Evolutionary conservation across 1,140 invertebrate species (phyloP).

Genomic region (Andrena cerasifolii): DNA sequence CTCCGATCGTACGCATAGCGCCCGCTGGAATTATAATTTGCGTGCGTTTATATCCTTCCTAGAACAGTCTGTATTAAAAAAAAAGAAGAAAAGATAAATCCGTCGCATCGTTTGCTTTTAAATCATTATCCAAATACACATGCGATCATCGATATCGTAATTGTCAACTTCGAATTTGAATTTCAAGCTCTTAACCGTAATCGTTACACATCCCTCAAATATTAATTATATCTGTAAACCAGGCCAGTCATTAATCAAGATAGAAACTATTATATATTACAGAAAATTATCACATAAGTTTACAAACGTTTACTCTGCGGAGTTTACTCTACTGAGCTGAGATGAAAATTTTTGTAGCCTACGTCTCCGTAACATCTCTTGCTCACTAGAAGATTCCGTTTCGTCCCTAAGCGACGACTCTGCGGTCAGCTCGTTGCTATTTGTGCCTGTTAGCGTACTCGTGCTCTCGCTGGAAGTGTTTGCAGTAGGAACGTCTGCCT

Average conservation of each 20-base stretch:
- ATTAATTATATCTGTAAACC: conserved; percentile 47
- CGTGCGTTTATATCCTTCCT: not conserved
- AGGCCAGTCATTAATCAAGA: conserved; percentile 56
- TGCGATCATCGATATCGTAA: conserved; percentile 41
- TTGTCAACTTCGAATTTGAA: conserved; percentile 60
- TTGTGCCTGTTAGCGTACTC: conserved; percentile 42
- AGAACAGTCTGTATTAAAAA: conserved; percentile 26
- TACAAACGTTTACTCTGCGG: conserved; percentile 53
- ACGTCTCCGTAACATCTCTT: conserved; percentile 84
- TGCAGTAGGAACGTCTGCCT: conserved; percentile 37
- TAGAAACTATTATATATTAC: conserved; percentile 64
- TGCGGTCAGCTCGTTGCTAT: conserved; percentile 54
- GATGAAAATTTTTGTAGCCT: conserved; percentile 86
- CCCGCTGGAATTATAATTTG: conserved; percentile 6
- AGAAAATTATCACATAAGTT: conserved; percentile 65
- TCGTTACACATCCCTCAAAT: conserved; percentile 44
- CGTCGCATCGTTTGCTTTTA: conserved; percentile 30
- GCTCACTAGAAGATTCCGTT: conserved; percentile 78
- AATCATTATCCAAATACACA: conserved; percentile 48
- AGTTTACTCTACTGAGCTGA: too few relatives aligned
- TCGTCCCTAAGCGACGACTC: conserved; percentile 62
- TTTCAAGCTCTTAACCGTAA: conserved; percentile 53
- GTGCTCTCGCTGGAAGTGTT: conserved; percentile 48
- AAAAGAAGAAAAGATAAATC: conserved; percentile 30
- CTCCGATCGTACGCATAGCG: not conserved